phyloP scores from a whole-genome alignment of 2,113 vertebrate species.

The Dasypus novemcinctus region DNA sequence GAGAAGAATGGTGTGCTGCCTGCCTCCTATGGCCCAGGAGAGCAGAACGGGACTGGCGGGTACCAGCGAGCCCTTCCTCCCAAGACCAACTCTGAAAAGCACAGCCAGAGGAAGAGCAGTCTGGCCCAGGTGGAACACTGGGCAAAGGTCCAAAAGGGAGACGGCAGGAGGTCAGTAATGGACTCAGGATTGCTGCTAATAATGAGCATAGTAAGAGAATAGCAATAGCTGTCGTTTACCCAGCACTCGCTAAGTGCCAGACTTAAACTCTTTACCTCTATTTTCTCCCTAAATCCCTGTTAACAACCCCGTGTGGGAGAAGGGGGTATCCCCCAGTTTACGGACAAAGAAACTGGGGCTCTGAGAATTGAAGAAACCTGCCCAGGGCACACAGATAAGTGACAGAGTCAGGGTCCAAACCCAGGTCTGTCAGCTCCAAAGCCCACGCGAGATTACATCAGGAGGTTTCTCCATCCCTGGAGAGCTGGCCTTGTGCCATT shows the following conservation, averaged over 20 bases:
- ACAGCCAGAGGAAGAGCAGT: conserved; percentile 91
- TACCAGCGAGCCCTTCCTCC: conserved; percentile 88
- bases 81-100: conserved; percentile 88
- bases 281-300: neutral
- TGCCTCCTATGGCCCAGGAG: conserved; percentile 79
- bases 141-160: conserved; percentile 95
- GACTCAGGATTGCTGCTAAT: neutral
- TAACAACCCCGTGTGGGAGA: neutral
- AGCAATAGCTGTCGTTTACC: neutral
- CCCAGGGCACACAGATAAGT: neutral
- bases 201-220: neutral
- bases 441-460: rapidly evolving
- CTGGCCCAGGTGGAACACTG: conserved; percentile 95
- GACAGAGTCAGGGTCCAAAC: neutral
- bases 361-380: neutral
- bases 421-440: neutral
- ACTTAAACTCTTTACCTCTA: neutral
- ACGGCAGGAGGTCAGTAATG: conserved; percentile 91
- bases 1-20: conserved; percentile 89
- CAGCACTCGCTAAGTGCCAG: neutral
- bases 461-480: neutral
- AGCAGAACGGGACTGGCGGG: conserved; percentile 90
- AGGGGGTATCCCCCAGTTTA: neutral
- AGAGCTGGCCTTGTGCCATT: neutral
- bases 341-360: neutral